Evolutionary conservation across 2,113 vertebrate species (phyloP).

Genomic region (Platanista minor): DNA sequence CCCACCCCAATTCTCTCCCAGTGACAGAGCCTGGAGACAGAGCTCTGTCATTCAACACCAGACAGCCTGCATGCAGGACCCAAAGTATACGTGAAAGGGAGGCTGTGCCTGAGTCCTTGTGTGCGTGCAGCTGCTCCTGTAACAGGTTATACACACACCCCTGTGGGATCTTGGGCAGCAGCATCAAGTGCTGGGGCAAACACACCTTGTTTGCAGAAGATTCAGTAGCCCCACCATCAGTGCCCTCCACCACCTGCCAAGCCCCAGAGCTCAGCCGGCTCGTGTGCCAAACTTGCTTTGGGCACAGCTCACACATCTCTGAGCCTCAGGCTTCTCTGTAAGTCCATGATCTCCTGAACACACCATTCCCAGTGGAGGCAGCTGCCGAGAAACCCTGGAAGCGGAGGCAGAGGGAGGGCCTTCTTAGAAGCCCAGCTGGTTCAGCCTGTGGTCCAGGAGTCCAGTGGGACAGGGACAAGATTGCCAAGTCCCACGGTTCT

Average conservation of each 20-base stretch:
- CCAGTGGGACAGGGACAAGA: not conserved
- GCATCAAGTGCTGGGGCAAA: not conserved
- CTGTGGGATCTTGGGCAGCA: not conserved
- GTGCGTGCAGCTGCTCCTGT: not conserved
- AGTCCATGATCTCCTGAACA: not conserved
- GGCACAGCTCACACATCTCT: not conserved
- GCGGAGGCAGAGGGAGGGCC: not conserved
- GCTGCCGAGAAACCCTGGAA: slow-evolving; percentile 57
- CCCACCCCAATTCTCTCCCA: not conserved
- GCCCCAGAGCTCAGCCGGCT: not conserved
- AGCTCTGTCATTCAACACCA: not conserved
- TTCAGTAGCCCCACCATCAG: not conserved
- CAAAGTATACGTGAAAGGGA: not conserved
- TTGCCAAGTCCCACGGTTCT: slow-evolving; percentile 52
- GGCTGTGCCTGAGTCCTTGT: not conserved
- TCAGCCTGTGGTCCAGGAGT: slow-evolving; percentile 27
- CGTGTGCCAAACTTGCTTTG: not conserved
- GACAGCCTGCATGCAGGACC: not conserved
- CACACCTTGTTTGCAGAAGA: slow-evolving; percentile 11
- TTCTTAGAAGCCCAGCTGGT: slow-evolving; percentile 51
- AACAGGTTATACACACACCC: not conserved
- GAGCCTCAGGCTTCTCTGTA: not conserved
- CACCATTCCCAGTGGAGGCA: not conserved
- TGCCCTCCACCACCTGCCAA: not conserved
- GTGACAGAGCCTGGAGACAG: not conserved